These are phyloP conservation scores for Diphyllodes magnificus DNA, from an alignment of 2,113 vertebrate species.

Conservation along the genomic window DNA sequence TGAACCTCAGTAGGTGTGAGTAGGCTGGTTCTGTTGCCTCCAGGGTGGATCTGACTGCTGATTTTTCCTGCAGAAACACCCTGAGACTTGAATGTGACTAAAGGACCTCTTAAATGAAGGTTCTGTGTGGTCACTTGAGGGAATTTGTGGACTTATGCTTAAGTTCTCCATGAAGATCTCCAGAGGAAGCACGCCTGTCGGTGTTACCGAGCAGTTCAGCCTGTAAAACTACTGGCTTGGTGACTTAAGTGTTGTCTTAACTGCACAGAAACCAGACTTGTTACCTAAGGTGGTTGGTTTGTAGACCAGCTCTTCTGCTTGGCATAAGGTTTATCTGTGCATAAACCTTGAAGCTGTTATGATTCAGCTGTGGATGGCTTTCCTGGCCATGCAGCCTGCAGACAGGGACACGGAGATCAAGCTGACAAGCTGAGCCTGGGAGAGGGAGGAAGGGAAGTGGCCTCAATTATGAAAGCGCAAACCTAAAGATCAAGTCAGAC, in stretches of 20 bases:
- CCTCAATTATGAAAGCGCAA: not conserved
- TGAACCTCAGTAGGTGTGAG: not conserved
- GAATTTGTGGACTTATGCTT: not conserved
- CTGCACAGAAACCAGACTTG: conserved; percentile 39
- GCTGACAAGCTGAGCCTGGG: not conserved
- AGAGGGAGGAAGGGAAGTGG: not conserved
- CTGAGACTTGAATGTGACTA: not conserved
- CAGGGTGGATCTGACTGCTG: not conserved
- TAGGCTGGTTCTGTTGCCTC: not conserved
- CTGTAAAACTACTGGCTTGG: not conserved
- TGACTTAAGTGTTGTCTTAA: not conserved
- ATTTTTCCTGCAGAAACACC: not conserved
- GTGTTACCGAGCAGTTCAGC: not conserved
- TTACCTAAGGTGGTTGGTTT: conserved; percentile 13
- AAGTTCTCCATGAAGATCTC: not conserved
- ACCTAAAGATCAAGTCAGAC: not conserved
- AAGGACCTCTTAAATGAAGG: not conserved
- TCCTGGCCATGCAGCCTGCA: not conserved
- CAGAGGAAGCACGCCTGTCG: not conserved
- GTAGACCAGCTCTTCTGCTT: conserved; percentile 47
- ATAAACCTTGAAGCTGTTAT: not conserved
- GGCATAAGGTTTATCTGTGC: conserved; percentile 22
- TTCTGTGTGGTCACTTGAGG: not conserved
- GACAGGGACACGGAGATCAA: not conserved
- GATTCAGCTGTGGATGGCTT: conserved; percentile 7